Percentiles rank a stretch among this genome's conserved stretches.
These are phyloP conservation scores for Orthosia gothica DNA, from an alignment of 2,888 invertebrate genomes.

Conservation along the genomic window DNA sequence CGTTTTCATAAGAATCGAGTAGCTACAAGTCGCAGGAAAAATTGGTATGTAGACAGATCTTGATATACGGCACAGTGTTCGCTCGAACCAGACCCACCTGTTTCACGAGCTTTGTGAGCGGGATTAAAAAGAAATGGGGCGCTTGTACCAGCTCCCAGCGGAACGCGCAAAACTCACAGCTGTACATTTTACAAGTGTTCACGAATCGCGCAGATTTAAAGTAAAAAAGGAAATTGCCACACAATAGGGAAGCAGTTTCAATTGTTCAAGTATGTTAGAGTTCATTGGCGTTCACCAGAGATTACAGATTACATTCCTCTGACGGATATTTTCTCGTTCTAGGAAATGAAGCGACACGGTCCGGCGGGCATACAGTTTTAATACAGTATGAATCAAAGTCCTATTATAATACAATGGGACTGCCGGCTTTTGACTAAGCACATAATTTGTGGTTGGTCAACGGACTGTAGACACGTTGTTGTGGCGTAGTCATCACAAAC, in stretches of 20 bases:
- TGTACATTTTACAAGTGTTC: conserved; percentile 29
- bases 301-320: conserved; percentile 8
- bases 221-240: conserved; percentile 23
- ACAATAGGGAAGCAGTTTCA: conserved; percentile 17
- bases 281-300: conserved; percentile 9
- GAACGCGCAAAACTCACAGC: conserved; percentile 21
- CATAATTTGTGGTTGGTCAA: not conserved
- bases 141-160: conserved; percentile 38
- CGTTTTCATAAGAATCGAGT: conserved; percentile 68
- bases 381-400: not conserved
- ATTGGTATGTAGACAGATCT: conserved; percentile 50
- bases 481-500: conserved; percentile 1
- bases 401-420: not conserved
- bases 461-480: not conserved
- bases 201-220: conserved; percentile 13
- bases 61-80: conserved; percentile 41
- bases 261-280: not conserved
- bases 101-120: conserved; percentile 47
- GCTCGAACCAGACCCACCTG: conserved; percentile 43
- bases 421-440: not conserved
- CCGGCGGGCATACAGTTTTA: not conserved
- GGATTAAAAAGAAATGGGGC: conserved; percentile 62
- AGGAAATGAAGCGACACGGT: conserved; percentile 7
- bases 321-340: not conserved
- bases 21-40: conserved; percentile 51